A percentile compares a stretch with the other conserved stretches of the same genome.
phyloP scores from a whole-genome alignment of 2,797 vertebrate species.

The Margarornis squamiger region DNA sequence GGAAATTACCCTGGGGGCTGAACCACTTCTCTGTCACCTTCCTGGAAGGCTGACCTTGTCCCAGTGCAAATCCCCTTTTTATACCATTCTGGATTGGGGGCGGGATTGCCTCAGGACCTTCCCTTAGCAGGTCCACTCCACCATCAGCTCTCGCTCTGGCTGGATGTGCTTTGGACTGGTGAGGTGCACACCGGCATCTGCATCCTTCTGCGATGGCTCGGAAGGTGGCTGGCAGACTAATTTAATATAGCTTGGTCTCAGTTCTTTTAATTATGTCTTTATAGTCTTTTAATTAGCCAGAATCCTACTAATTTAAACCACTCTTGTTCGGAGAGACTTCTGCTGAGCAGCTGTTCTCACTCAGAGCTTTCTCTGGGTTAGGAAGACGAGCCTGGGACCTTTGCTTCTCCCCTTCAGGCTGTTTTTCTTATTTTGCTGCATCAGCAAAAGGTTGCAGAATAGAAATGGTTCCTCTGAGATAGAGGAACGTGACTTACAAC shows the following conservation, averaged over 20 bases:
- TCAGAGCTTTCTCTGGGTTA: constrained; percentile 41
- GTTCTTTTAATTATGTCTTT: constrained; percentile 69
- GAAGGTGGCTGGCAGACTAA: constrained; percentile 42
- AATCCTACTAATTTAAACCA: constrained; percentile 68
- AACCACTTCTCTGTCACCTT: neutral
- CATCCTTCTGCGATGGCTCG: neutral
- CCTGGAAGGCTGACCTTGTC: neutral
- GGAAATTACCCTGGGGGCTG: neutral
- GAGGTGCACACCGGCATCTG: neutral
- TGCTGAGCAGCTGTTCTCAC: constrained; percentile 67
- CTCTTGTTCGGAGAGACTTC: constrained; percentile 32
- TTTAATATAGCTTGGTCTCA: constrained; percentile 52
- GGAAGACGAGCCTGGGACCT: neutral
- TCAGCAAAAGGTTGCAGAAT: constrained; percentile 48
- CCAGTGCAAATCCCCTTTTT: neutral
- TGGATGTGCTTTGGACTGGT: neutral
- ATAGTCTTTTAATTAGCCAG: constrained; percentile 71
- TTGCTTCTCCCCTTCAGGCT: constrained; percentile 49
- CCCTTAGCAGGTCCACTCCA: neutral
- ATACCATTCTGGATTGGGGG: fast-evolving
- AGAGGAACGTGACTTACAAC: constrained; percentile 52
- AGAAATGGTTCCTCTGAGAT: constrained; percentile 55
- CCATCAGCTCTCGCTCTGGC: neutral
- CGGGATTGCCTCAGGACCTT: neutral
- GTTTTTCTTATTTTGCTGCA: constrained; percentile 53